Evolutionary conservation across 2,113 vertebrate species (phyloP).

Genomic region (Paratilapia polleni): DNA sequence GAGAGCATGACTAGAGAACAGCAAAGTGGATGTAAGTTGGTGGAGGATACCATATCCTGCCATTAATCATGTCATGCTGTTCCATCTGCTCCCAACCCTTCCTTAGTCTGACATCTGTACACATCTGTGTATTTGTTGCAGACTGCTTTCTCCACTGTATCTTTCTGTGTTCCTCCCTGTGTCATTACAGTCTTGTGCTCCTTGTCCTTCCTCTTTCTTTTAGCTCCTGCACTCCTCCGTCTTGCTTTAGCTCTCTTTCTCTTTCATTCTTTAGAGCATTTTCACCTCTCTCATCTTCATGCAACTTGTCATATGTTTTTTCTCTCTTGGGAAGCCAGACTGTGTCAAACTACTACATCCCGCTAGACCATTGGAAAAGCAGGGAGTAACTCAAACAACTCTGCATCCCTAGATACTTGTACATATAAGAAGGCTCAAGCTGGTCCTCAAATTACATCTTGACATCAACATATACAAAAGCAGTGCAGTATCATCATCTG

Average conservation of each 20-base stretch:
- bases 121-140: neutral
- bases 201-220: neutral
- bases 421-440: neutral
- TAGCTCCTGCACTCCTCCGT: neutral
- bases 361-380: neutral
- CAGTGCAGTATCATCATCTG: neutral
- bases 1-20: conserved; percentile 20
- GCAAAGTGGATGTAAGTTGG: conserved; percentile 35
- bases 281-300: neutral
- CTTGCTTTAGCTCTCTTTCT: neutral
- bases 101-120: conserved; percentile 23
- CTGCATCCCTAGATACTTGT: neutral
- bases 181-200: neutral
- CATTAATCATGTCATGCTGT: conserved; percentile 47
- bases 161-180: neutral
- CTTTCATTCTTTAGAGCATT: neutral
- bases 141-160: neutral
- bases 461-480: neutral
- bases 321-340: neutral
- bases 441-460: neutral
- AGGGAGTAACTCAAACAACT: neutral
- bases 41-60: conserved; percentile 35
- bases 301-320: neutral
- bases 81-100: conserved; percentile 28
- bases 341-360: neutral